Percentiles rank a stretch among this genome's conserved stretches.
phyloP scores from a whole-genome alignment of 2,797 vertebrate species.

The Manis pentadactyla region DNA sequence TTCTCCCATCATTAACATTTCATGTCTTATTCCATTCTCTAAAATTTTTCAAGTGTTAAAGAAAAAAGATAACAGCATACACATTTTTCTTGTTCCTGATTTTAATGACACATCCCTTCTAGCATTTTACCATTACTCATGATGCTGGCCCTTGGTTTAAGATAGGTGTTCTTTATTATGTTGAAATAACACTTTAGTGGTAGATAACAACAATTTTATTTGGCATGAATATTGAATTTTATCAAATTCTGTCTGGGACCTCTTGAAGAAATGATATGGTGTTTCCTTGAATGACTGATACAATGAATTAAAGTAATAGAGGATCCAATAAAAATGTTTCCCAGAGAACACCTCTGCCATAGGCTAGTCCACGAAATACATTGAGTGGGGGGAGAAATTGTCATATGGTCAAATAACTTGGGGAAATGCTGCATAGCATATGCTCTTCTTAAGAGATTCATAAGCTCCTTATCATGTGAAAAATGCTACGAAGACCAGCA shows the following conservation, averaged over 20 bases:
- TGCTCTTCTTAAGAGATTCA: background rate
- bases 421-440: background rate
- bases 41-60: constrained; percentile 39
- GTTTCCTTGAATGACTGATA: background rate
- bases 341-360: background rate
- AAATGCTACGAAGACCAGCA: constrained; percentile 1
- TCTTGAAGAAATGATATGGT: background rate
- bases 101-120: background rate
- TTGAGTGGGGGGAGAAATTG: background rate
- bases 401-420: background rate
- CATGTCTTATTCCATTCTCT: background rate
- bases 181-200: background rate
- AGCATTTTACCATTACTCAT: background rate
- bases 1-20: constrained; percentile 26
- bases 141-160: background rate
- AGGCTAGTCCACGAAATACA: background rate
- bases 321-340: background rate
- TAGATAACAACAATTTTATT: constrained; percentile 27
- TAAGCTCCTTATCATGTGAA: background rate
- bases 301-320: background rate
- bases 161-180: background rate
- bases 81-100: background rate
- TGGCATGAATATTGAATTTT: background rate
- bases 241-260: background rate
- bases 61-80: background rate